These are phyloP conservation scores for Alectura lathami DNA, from an alignment of 2,113 vertebrate species.

Conservation along the genomic window DNA sequence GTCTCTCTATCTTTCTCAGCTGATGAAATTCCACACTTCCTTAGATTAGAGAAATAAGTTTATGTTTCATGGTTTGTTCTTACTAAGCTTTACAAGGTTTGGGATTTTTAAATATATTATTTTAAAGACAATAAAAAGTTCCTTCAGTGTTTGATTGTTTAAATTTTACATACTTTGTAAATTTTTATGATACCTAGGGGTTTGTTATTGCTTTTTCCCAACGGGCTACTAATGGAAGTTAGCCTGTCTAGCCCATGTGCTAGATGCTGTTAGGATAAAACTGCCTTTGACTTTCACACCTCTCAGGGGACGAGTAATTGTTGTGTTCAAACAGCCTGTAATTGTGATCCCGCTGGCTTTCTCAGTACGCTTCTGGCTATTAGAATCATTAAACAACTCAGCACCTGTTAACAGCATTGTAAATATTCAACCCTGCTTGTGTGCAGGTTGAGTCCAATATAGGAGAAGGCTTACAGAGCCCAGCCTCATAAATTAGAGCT, in stretches of 20 bases:
- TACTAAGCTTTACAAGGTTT: constrained; percentile 16
- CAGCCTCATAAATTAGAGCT: constrained; percentile 88
- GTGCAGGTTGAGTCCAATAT: constrained; percentile 86
- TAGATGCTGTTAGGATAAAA: constrained; percentile 86
- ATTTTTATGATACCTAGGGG: constrained; percentile 76
- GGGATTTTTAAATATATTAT: constrained; percentile 37
- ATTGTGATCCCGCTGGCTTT: constrained; percentile 88
- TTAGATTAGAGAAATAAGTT: constrained; percentile 59
- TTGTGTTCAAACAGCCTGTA: constrained; percentile 90
- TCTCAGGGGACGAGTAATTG: constrained; percentile 83
- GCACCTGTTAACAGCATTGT: constrained; percentile 98
- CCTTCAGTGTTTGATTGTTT: constrained; percentile 72
- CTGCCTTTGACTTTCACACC: constrained; percentile 87
- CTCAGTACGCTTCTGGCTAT: constrained; percentile 90
- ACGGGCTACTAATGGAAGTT: constrained; percentile 83
- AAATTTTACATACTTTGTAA: constrained; percentile 80
- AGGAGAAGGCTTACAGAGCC: constrained; percentile 84
- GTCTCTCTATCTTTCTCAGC: constrained; percentile 60
- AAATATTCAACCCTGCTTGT: constrained; percentile 93
- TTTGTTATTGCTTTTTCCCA: constrained; percentile 78
- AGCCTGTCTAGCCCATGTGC: constrained; percentile 84
- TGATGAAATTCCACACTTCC: constrained; percentile 73
- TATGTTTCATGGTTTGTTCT: constrained; percentile 61
- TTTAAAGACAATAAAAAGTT: constrained; percentile 65
- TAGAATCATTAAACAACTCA: constrained; percentile 95